Base-by-base conservation (phyloP, 2,888 invertebrate genomes). In the Rotaria magnacalcarata region DNA sequence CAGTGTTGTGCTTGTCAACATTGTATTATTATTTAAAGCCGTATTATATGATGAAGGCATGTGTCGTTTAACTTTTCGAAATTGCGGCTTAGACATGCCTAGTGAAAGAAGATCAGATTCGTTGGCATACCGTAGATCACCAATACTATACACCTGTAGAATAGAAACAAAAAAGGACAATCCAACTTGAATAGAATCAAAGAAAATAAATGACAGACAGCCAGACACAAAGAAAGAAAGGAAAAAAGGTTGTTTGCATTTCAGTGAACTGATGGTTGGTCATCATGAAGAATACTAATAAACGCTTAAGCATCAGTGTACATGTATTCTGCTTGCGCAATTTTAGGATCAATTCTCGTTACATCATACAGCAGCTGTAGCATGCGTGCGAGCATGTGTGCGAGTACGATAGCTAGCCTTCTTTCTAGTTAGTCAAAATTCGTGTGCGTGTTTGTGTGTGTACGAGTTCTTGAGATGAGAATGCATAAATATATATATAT, bases 51-150 rank as follows among this genome's bases (percentile, higher is more conserved):
- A 27, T 67, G 67, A 34, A 11, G 67, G 67, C 24, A 80, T 47
- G 11, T 80, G 80, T 80, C 80, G 43, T 80, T 80, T 80, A 21
- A 80, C 47, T 80, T 80, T 80, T 80, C 80, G 43, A 80, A 47
- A 80, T 80, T 80, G 80, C 16, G 80, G 47, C n/a, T 80, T 80
- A 47, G 80, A 80, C 43, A 80, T 43, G 24, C 80, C 80, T 24
- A 80, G n/a, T 47, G 43, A 47, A n/a, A 80, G 43, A 3, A 80
- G 47, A 80, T 80, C 80, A 34, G 43, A 24, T 80, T 80, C 80
- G 21, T 80, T 47, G 47, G 16, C 43, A 80, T 80, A 47, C 11
- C 14, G 43, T 47, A 80, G 47, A 47, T 80, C 80, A 47, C 24
- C 47, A 11, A 80, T 47, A 47, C 47, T 80, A 80, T 80, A 80